Percentiles rank a stretch among this genome's conserved stretches.
phyloP scores from a whole-genome alignment of 1,140 invertebrate species.

The Drosophila elegans region DNA sequence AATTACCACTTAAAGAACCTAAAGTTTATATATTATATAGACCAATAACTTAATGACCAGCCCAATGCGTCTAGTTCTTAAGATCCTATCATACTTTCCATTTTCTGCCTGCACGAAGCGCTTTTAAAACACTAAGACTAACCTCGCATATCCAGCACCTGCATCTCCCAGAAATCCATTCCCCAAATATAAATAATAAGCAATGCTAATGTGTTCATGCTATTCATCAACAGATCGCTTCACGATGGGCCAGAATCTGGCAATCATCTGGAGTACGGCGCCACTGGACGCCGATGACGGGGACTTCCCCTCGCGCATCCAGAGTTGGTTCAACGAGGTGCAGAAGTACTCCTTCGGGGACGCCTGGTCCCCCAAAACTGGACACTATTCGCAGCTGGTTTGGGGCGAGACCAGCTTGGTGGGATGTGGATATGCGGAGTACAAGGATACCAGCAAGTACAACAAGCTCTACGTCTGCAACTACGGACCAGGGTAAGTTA shows the following conservation, averaged over 20 bases:
- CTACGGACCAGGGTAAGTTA: conserved; percentile 91
- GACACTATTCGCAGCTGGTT: conserved; percentile 93
- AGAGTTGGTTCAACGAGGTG: conserved; percentile 93
- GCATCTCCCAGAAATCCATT: not conserved
- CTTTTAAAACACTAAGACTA: conserved; percentile 79
- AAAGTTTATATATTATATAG: no score
- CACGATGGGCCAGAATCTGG: conserved; percentile 93
- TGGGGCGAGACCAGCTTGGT: conserved; percentile 92
- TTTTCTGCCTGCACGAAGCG: conserved; percentile 28
- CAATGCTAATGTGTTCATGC: not conserved
- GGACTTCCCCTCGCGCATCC: conserved; percentile 90
- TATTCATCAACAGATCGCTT: conserved; percentile 87
- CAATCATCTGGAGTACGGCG: conserved; percentile 91
- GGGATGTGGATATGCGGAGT: conserved; percentile 93
- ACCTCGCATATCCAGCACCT: conserved; percentile 31
- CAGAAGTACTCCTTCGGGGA: conserved; percentile 89
- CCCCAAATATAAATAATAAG: not conserved
- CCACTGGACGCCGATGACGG: conserved; percentile 88
- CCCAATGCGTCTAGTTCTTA: conserved; percentile 16
- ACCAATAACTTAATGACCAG: not conserved
- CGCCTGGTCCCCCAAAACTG: conserved; percentile 88
- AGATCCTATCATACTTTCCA: conserved; percentile 22
- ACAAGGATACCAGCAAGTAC: conserved; percentile 89
- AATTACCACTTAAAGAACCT: not conserved
- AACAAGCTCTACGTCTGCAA: conserved; percentile 94